phyloP scores from a whole-genome alignment of 2,797 vertebrate genomes.

The Cossypha heuglini region DNA sequence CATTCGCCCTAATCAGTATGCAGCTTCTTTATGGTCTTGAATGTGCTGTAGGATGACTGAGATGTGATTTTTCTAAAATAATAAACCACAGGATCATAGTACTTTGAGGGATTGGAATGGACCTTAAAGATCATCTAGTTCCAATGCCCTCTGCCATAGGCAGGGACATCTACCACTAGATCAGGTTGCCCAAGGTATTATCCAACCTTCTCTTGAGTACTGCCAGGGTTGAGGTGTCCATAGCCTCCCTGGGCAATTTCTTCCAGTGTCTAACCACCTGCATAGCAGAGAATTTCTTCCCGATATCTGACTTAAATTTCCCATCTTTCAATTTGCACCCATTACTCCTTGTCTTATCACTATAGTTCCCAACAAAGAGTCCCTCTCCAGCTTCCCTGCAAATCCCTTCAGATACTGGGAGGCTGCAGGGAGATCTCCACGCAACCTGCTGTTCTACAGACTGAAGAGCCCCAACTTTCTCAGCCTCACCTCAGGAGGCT shows the following conservation, averaged over 20 bases:
- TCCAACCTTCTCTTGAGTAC: background rate
- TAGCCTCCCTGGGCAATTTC: background rate
- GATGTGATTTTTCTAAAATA: background rate
- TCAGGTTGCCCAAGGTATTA: background rate
- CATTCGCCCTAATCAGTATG: background rate
- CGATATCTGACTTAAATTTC: too few species aligned
- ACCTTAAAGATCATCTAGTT: background rate
- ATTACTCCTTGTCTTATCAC: too few species aligned
- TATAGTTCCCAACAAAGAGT: too few species aligned
- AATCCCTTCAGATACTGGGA: too few species aligned
- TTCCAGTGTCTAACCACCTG: too few species aligned
- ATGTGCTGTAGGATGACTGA: background rate
- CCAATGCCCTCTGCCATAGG: background rate
- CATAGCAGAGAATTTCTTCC: too few species aligned
- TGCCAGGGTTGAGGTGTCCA: background rate
- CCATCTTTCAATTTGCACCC: too few species aligned
- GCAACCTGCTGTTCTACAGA: too few species aligned
- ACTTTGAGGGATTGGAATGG: background rate
- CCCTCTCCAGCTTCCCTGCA: too few species aligned
- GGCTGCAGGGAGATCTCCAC: too few species aligned
- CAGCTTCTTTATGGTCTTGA: background rate
- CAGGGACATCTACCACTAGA: background rate
- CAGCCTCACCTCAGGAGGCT: too few species aligned
- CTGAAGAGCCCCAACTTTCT: too few species aligned
- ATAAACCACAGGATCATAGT: background rate